Base-by-base conservation (phyloP, 2,113 vertebrate species). In the Clarias gariepinus region DNA sequence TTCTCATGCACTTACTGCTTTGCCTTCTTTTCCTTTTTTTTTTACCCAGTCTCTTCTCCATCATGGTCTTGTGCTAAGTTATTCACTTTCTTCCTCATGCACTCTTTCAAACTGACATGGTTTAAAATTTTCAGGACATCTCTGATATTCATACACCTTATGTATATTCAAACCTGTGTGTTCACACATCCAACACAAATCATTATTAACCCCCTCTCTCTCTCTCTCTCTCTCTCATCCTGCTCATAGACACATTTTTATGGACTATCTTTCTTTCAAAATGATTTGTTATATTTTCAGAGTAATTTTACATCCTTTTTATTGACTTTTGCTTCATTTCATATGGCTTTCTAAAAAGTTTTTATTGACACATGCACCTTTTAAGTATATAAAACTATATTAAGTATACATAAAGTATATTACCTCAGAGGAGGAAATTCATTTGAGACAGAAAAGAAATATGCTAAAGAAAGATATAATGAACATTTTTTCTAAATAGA, bases 1-100 rank as follows among this genome's bases (percentile, higher is more conserved):
- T 82, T 89, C 52, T 85, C 28, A 28, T 86, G 71, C 79, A 85
- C 79, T 77, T 81, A 83, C 63, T 87, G 83, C 88, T 63, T 85
- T 52, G 28, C 60, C 30, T 82, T 23, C 68, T 64, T 41, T 84
- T 77, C 30, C 21, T 18, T 78, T 30, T 68, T 33, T 57, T 52
- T 69, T 16, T 28, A 71, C 73, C 80, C n/a, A 78, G 30, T 47
- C 11, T 74, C 79, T 30, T 60, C 60, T 79, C 57, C 21, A 21
- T 82, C 68, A 15, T 79, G 53, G n/a, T 30, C 47, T 12, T 55
- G 63, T 71, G 83, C 83, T 61, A 10, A 47, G 41, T 85, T 87
- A 82, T 79, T 82, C 76, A 52, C 63, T 77, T 71, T 71, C 58
- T 68, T 68, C 55, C 80, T 36, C 47, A 87, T 19, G n/a, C n/a